Evolutionary conservation across 2,888 invertebrate species (phyloP).

Genomic region (Erebia aethiops): DNA sequence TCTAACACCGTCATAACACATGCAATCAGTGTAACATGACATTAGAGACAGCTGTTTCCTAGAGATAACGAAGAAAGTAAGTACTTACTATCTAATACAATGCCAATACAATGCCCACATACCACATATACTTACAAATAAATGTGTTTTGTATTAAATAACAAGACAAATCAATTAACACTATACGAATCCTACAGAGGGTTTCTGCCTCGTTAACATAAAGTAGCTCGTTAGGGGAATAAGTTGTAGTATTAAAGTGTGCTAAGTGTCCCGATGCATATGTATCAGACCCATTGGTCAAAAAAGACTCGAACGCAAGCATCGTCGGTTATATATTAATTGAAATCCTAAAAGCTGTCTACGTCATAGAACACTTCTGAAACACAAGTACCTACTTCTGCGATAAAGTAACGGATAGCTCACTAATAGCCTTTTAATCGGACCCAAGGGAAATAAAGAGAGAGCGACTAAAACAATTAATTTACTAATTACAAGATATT

Average conservation of each 20-base stretch:
- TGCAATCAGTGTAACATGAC: slow-evolving; percentile 21
- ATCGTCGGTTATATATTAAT: background rate
- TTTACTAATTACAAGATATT: too few relatives aligned
- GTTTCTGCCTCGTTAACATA: slow-evolving; percentile 36
- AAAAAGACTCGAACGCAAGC: background rate
- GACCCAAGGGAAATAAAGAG: too few relatives aligned
- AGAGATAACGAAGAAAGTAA: slow-evolving; percentile 10
- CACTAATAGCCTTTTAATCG: too few relatives aligned
- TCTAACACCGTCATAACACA: too few relatives aligned
- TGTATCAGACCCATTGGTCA: background rate
- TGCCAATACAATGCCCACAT: background rate
- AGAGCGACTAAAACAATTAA: too few relatives aligned
- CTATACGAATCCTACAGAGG: slow-evolving; percentile 31
- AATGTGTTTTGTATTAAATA: slow-evolving; percentile 21
- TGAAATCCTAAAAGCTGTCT: too few relatives aligned
- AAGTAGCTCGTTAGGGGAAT: background rate
- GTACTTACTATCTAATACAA: slow-evolving; percentile 5
- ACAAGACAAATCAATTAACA: slow-evolving; percentile 49
- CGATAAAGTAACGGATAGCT: too few relatives aligned
- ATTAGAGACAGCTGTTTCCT: slow-evolving; percentile 22
- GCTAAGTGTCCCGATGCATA: background rate
- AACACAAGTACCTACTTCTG: too few relatives aligned
- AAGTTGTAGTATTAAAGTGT: background rate
- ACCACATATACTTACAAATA: background rate
- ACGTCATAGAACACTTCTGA: too few relatives aligned